phyloP scores from a whole-genome alignment of 2,888 invertebrate genomes.

The Tenthredo notha region DNA sequence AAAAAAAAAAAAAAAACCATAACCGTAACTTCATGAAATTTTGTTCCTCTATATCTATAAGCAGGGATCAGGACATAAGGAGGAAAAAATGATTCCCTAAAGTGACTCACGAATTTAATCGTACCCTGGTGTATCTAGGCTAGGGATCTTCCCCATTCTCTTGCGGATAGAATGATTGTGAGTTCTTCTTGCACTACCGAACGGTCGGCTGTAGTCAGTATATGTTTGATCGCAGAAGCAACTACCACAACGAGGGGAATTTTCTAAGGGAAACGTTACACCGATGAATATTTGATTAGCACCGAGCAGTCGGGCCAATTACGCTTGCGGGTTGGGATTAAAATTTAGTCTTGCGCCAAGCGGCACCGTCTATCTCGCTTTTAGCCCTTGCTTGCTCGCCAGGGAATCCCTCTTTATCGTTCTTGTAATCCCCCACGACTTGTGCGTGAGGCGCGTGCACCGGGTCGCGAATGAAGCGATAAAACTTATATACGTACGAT shows the following conservation, averaged over 20 bases:
- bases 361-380: neutral
- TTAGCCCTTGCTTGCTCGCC: neutral
- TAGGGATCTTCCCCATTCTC: constrained; percentile 37
- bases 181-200: constrained; percentile 13
- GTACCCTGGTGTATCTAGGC: neutral
- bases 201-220: neutral
- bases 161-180: neutral
- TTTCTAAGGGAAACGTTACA: constrained; percentile 47
- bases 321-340: constrained; percentile 52
- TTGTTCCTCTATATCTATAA: neutral
- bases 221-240: constrained; percentile 18
- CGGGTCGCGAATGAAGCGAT: constrained; percentile 50
- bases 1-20: neutral
- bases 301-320: constrained; percentile 39
- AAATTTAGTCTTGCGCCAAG: constrained; percentile 35
- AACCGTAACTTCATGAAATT: neutral
- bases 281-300: constrained; percentile 53
- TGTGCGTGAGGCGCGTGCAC: constrained; percentile 47
- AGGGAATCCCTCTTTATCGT: constrained; percentile 50
- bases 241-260: constrained; percentile 35
- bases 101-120: constrained; percentile 51
- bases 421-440: constrained; percentile 47
- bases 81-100: constrained; percentile 14
- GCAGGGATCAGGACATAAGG: neutral
- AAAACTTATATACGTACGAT: constrained; percentile 49